Base-by-base conservation (phyloP, 2,888 invertebrate genomes). In the Iselma pallidipennis region DNA sequence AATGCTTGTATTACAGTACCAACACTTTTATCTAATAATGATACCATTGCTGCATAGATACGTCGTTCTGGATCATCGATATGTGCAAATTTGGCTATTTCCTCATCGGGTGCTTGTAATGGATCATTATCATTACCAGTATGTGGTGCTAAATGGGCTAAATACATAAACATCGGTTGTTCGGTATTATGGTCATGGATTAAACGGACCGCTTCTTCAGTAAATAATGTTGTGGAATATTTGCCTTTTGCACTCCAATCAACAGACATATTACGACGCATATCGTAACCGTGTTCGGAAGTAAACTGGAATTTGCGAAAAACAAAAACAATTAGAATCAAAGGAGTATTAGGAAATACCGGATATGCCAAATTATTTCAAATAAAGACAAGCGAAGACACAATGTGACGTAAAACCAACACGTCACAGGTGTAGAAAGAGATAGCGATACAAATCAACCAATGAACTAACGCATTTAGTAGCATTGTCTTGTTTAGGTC, bases 31-130 rank as follows among this genome's bases (percentile, higher is more conserved):
- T 98, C 98, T 73, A 98, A 82, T 76, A 91, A 91, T 10, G 94
- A 89, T 4, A 96, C 87, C 92, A 97, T 96, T 1, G 92, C 96
- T 91, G 91, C 91, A 80, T 88, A 92, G 37, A 85, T 85, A 71
- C 89, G 81, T 55, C 91, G 80, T 58, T 88, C 85, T 0, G 84
- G 84, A 79, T 93, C 87, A 42, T 83, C 74, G 29, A 94, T 92
- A 73, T 91, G 83, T 0, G 82, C 72, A 74, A 91, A 91, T 74
- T 87, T 88, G 0, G 87, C 84, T 3, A 91, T 83, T 74, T 88
- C 89, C 65, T 89, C 87, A 68, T 85, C 83, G 0, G 92, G 92
- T 0, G 92, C 92, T 80, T 93, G 91, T 37, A 92, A 81, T 1
- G 88, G 87, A 57, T 85, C 82, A 56, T 85, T 80, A 6, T 80